phyloP scores from a whole-genome alignment of 2,113 vertebrate genomes.

The Atherinomorus stipes region DNA sequence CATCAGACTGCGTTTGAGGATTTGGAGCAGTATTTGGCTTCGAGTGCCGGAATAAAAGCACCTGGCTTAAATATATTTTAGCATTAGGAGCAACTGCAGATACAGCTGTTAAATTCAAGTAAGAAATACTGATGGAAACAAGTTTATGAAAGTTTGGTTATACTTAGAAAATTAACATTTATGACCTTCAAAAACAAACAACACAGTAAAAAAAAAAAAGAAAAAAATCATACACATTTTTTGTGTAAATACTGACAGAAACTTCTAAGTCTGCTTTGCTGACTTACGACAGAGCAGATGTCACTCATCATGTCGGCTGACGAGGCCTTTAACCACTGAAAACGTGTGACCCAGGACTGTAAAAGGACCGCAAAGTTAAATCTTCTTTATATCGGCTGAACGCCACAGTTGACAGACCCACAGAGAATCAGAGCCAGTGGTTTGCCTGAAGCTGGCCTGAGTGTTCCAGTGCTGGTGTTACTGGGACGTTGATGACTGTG shows the following conservation, averaged over 20 bases:
- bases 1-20: slow-evolving; percentile 26
- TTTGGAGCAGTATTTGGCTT: slow-evolving; percentile 29
- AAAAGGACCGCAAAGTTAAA: neutral
- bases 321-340: neutral
- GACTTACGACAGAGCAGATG: neutral
- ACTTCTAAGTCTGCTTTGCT: neutral
- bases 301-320: too few species aligned
- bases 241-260: neutral
- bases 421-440: neutral
- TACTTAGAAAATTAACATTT: neutral
- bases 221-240: neutral
- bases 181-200: too few species aligned
- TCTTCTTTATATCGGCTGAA: too few species aligned
- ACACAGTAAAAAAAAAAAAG: too few species aligned
- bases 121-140: neutral
- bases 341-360: neutral
- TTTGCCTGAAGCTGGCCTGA: neutral
- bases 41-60: slow-evolving; percentile 26
- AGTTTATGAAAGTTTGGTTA: neutral
- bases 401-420: neutral
- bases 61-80: slow-evolving; percentile 50
- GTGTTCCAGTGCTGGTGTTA: neutral
- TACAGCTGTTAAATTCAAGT: slow-evolving; percentile 6
- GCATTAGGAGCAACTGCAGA: slow-evolving; percentile 41
- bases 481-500: too few species aligned